These are phyloP conservation scores for Hemicrepidius hirtus DNA, from an alignment of 2,888 invertebrate species.

Conservation along the genomic window DNA sequence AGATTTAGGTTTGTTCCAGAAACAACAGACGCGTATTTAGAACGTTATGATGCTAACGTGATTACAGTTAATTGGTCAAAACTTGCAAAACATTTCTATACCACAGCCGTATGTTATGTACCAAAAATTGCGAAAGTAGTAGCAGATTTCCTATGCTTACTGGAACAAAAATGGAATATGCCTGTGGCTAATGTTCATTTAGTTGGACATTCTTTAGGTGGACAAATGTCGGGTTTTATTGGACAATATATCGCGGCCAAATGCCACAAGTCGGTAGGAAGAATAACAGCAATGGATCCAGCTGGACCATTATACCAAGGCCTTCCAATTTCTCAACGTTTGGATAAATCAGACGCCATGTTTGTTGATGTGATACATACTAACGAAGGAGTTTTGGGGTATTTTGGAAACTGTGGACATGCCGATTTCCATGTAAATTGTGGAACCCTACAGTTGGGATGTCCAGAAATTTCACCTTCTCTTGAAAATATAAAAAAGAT, in stretches of 20 bases:
- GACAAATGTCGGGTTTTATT: conserved; percentile 26
- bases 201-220: conserved; percentile 28
- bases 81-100: neutral
- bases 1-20: neutral
- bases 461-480: neutral
- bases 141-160: neutral
- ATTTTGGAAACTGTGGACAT: conserved; percentile 5
- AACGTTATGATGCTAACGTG: conserved; percentile 15
- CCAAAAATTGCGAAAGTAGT: conserved; percentile 14
- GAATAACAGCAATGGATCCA: conserved; percentile 30
- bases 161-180: neutral
- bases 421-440: conserved; percentile 27
- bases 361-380: conserved; percentile 31
- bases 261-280: neutral
- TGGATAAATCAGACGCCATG: conserved; percentile 14
- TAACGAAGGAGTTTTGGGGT: conserved; percentile 16
- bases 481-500: neutral
- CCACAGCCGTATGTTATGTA: conserved; percentile 7
- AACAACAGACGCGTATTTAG: conserved; percentile 13
- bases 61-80: conserved; percentile 13
- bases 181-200: neutral
- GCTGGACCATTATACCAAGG: conserved; percentile 4
- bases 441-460: neutral
- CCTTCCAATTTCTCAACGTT: neutral
- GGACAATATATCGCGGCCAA: neutral